Base-by-base conservation (phyloP, 2,113 vertebrate genomes). In the Bucco capensis region DNA sequence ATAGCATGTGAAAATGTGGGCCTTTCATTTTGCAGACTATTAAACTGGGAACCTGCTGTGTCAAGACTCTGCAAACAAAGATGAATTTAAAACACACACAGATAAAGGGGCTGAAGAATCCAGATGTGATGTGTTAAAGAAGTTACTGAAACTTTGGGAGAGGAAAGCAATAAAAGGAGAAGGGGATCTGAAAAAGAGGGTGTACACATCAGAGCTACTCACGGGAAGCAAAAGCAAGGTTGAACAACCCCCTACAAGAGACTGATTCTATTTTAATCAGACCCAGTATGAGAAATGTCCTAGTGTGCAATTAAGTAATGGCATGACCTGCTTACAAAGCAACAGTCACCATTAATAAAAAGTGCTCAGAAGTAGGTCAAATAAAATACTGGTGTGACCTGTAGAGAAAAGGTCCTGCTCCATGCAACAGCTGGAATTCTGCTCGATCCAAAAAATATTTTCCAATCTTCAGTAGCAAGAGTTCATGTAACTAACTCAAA, bases 21-120 rank as follows among this genome's bases (percentile, higher is more conserved):
- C 78, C 93, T 96, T 96, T 96, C 95, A 94, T 87, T 93, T 31
- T 40, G 58, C 89, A 95, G 95, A 79, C 92, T 94, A 94, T 96
- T 94, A 95, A 96, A 90, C 92, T 6, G 56, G 88, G 84, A 96
- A 90, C 91, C 92, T 0, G 80, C 94, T 95, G 96, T 93, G 90
- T 92, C 83, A 92, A 93, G 86, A 85, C 92, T 89, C 89, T 74
- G 84, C 90, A 94, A 94, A 96, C 84, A 93, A 92, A 92, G 95
- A 96, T 64, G 89, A 91, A 89, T 94, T 89, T 85, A 84, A 95
- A 96, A 84, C 89, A 91, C 74, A 64, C 70, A 54, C 74, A 85
- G 93, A 96, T 70, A 92, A 95, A 94, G 73, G 49, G 71, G 77
- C 84, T 92, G 31, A 85, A 93, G 95, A 77, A 89, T 87, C 77